Base-by-base conservation (phyloP, 2,113 vertebrate genomes). In the Petrocephalus microphthalmus region DNA sequence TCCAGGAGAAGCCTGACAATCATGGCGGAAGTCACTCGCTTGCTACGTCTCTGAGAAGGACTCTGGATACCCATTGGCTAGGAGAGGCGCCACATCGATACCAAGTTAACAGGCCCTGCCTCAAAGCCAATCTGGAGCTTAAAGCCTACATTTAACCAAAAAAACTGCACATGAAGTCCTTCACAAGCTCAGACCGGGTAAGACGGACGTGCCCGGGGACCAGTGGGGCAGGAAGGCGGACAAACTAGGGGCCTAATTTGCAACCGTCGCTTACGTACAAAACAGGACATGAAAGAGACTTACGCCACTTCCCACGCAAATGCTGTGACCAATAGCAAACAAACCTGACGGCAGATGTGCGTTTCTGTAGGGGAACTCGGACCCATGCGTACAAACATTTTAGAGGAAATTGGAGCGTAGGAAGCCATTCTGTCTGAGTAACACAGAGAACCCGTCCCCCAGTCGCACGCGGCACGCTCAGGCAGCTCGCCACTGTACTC, bases 1-100 rank as follows among this genome's bases (percentile, higher is more conserved):
- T 86, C 71, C 89, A 88, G 42, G n/a, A 54, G 88, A 89, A 67
- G 84, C 52, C 84, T 25, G 20, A 49, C 71, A 78, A 78, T 78
- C 11, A 7, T 0, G 29, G 15, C 4, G 5, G 33, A 42, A 42
- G 33, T 37, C 29, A 19, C 33, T n/a, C 15, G 8, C 3, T 67
- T 42, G 71, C 71, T 78, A 7, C 71, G 17, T 33, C 29, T 42
- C 33, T 78, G 71, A 33, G 33, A 37, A 19, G 29, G 15, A 78
- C 71, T 42, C 17, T 78, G 71, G 33, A 19, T 78, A 17, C 13
- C 5, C 33, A 42, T 42, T 78, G 71, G 29, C 5, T 78, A 42
- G 29, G 33, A 42, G 42, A 42, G 29, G 71, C 6, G 71, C 71
- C 71, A 78, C 42, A 42, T 42, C 15, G 5, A 42, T 37, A 42